phyloP scores from a whole-genome alignment of 1,140 invertebrate species.

The Himalopsyche phryganea region DNA sequence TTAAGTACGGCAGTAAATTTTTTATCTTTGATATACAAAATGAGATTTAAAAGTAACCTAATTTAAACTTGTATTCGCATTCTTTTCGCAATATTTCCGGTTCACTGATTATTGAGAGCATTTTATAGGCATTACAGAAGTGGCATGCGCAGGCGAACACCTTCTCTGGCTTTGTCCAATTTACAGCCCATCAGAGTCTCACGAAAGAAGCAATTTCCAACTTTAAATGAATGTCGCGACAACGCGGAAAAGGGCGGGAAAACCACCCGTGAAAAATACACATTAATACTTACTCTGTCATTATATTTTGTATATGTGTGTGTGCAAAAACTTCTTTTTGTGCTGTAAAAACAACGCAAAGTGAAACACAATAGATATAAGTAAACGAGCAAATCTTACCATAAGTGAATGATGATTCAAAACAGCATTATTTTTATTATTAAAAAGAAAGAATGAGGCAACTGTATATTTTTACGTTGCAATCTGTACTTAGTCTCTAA shows the following conservation, averaged over 20 bases:
- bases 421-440: too few species aligned
- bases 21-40: too few species aligned
- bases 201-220: constrained; percentile 35
- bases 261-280: constrained; percentile 24
- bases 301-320: not conserved
- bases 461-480: too few species aligned
- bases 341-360: too few species aligned
- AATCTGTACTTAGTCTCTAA: too few species aligned
- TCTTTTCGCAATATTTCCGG: too few species aligned
- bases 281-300: constrained; percentile 19
- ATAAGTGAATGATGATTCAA: constrained; percentile 5
- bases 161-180: constrained; percentile 32
- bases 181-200: constrained; percentile 34
- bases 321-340: too few species aligned
- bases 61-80: too few species aligned
- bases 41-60: too few species aligned
- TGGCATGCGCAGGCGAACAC: not conserved
- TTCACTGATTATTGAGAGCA: not conserved
- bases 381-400: not conserved
- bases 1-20: too few species aligned
- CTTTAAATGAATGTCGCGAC: constrained; percentile 35
- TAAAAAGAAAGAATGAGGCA: too few species aligned
- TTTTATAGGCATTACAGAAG: not conserved
- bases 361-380: too few species aligned
- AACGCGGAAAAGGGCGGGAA: constrained; percentile 9